Evolutionary conservation across 2,888 invertebrate genomes (phyloP).

Genomic region (Dascillus cervinus): DNA sequence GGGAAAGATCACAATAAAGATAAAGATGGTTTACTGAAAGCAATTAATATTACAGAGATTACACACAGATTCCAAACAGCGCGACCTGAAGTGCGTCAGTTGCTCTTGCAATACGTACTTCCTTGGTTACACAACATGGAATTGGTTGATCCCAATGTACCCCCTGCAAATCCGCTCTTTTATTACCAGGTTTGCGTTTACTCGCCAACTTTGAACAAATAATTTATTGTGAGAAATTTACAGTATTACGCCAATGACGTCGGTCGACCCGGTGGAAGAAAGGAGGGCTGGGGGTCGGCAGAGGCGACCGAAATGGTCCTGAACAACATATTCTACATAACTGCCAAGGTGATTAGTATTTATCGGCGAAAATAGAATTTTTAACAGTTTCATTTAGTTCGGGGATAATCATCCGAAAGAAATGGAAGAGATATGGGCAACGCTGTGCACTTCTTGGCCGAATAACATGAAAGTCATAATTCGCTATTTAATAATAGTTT

Average conservation of each 20-base stretch:
- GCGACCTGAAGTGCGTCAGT: slow-evolving; percentile 82
- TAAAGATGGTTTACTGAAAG: too few relatives aligned
- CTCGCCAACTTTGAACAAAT: too few relatives aligned
- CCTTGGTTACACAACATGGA: slow-evolving; percentile 99
- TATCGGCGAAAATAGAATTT: neutral
- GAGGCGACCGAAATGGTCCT: slow-evolving; percentile 99
- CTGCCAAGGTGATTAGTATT: slow-evolving; percentile 68
- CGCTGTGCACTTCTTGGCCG: slow-evolving; percentile 91
- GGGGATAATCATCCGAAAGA: slow-evolving; percentile 94
- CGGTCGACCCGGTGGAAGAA: slow-evolving; percentile 57
- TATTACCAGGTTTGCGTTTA: slow-evolving; percentile 63
- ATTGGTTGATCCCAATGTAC: slow-evolving; percentile 92
- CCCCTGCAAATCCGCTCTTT: slow-evolving; percentile 78
- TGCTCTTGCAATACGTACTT: slow-evolving; percentile 83
- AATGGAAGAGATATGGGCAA: slow-evolving; percentile 94
- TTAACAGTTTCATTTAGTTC: slow-evolving; percentile 53
- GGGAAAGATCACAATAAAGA: too few relatives aligned
- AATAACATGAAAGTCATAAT: slow-evolving; percentile 96
- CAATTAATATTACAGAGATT: too few relatives aligned
- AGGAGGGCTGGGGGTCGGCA: slow-evolving; percentile 95
- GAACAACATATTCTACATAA: slow-evolving; percentile 97
- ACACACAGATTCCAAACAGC: slow-evolving; percentile 96
- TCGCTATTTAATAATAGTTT: slow-evolving; percentile 90
- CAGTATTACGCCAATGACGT: slow-evolving; percentile 51
- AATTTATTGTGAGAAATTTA: too few relatives aligned